Evolutionary conservation across 37 sponge, comb jelly and placozoan species (phyloP), one percentile per base, ranked within the genome.

Genomic region (Oopsacas minuta): DNA sequence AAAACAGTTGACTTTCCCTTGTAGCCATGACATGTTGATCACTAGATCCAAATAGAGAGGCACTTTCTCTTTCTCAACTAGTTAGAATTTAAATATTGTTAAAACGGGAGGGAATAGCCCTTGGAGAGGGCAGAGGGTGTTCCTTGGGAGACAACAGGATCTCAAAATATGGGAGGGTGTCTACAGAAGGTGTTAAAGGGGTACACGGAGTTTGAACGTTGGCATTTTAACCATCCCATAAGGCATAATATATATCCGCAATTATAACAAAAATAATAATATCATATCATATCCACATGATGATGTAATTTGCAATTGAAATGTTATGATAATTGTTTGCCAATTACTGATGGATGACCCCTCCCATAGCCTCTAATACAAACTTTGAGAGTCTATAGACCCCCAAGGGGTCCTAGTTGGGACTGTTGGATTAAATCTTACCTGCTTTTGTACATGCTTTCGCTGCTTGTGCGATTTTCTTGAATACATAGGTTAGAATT

Each of bases 241-340:
- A n/a, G n/a, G n/a, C n/a, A n/a, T n/a, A n/a, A n/a, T n/a, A n/a
- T n/a, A n/a, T n/a, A n/a, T n/a, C n/a, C n/a, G n/a, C n/a, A n/a
- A n/a, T n/a, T n/a, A n/a, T n/a, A n/a, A n/a, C n/a, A n/a, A n/a
- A 42, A 17, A 42, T 42, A 42, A 42, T 42, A 15, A 17, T 42
- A 42, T 12, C 22, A 20, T n/a, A 3, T 32, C 22, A 20, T 3
- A 61, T 61, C 75, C 75, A 61, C 5, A n/a, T 61, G 75, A 61
- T 61, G 75, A 20, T 20, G 75, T 61, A 61, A 61, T 61, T 61
- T 61, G 75, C 75, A 61, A 61, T 61, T 61, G 75, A 61, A 61
- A 25, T 42, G 15, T 61, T 61, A 61, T 61, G 75, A 61, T 10
- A 61, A 61, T 25, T 32, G 5, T 61, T 61, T 61, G 75, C 75